Conservation (phyloP, 2,113 vertebrate genomes). For the Dolichotis patagonum region DNA sequence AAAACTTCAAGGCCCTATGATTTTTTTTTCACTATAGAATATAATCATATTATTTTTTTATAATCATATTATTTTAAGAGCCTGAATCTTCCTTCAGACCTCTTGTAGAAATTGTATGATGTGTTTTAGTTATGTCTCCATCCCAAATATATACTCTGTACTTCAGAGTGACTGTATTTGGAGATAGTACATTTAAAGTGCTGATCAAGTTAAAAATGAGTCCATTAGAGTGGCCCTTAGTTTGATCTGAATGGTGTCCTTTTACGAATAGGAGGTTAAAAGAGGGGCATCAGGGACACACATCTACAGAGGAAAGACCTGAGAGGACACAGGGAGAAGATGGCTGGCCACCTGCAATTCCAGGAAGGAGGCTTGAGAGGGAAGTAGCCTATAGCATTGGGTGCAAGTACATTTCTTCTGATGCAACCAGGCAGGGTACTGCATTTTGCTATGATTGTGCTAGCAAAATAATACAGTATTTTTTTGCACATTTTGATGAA, state of each 20-base stretch:
- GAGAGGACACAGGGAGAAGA: neutral
- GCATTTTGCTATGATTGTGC: neutral
- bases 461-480: neutral
- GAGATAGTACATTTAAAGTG: neutral
- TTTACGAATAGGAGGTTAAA: neutral
- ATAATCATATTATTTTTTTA: too few species aligned
- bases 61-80: neutral
- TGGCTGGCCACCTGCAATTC: neutral
- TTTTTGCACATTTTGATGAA: neutral
- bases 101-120: neutral
- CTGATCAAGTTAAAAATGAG: neutral
- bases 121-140: too few species aligned
- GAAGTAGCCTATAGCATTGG: neutral
- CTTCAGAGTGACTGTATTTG: neutral
- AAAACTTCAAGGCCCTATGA: neutral
- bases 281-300: neutral
- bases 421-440: neutral
- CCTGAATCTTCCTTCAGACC: neutral
- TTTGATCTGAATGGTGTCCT: neutral
- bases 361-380: neutral
- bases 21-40: neutral
- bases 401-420: neutral
- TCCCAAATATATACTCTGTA: neutral
- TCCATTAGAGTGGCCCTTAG: neutral
- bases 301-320: neutral